Evolutionary conservation across 2,888 invertebrate genomes (phyloP), one percentile per base, ranked within the genome.

Genomic region (Drosophila kambysellisi): DNA sequence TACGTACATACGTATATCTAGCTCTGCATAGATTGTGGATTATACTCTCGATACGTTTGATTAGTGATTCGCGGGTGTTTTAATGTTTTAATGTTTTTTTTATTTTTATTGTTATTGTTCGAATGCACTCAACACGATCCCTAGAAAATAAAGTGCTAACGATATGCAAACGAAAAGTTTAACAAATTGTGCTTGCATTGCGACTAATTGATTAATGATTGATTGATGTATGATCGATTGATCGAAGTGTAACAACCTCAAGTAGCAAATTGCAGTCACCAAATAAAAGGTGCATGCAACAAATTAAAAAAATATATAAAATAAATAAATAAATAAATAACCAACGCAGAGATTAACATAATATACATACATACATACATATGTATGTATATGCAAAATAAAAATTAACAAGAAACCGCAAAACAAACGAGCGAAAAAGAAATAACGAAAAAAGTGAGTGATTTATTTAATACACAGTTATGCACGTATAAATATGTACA

Each of bases 361-460:
- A 20, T 35, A 53, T 17, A 39, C 33, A 52, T 25, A 33, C 1
- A 48, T 30, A 43, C 29, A 62, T n/a, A 25, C 25, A 32, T 25
- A 53, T 53, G 56, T 43, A 76, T 56, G 25, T 25, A 25, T 25
- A 25, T 25, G 25, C 25, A 25, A 25, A 60, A 60, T 52, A 52
- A 61, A 74, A 66, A n/a, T 41, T 32, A 41, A 51, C 65, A 71
- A 54, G 37, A 60, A 70, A 51, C 50, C 51, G 74, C 75, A 70
- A 81, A 81, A 58, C 53, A 73, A 79, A 68, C 80, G 76, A 81
- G 66, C 68, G 61, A 79, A 68, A 77, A 78, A 64, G 53, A 50
- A 53, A 54, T 11, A 57, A 65, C 76, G 66, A 73, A 79, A 79
- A 83, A 88, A 85, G 84, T 85, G 86, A 85, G 84, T 85, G 77